phyloP scores from a whole-genome alignment of 2,888 invertebrate species.

The Dioctria linearis region DNA sequence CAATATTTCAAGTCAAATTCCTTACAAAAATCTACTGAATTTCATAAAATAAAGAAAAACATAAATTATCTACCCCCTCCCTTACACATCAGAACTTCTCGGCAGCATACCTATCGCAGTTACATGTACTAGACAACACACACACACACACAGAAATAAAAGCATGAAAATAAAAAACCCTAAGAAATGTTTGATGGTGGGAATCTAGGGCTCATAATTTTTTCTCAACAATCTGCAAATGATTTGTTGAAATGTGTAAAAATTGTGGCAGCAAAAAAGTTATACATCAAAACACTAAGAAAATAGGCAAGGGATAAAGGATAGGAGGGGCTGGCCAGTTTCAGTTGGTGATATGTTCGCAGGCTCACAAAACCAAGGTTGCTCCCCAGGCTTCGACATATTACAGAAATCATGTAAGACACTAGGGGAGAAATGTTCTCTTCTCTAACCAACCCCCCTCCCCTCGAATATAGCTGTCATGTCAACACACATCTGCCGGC shows the following conservation, averaged over 20 bases:
- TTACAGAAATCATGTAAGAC: conserved; percentile 26
- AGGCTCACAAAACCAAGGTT: neutral
- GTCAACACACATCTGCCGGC: conserved; percentile 37
- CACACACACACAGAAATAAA: neutral
- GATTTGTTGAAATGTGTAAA: conserved; percentile 52
- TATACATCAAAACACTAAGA: conserved; percentile 24
- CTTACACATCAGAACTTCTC: neutral
- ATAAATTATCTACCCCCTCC: conserved; percentile 7
- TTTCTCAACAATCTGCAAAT: conserved; percentile 48
- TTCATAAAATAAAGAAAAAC: neutral
- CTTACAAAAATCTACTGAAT: conserved; percentile 10
- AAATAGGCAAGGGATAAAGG: neutral
- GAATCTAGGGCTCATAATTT: conserved; percentile 18
- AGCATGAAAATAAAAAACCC: neutral
- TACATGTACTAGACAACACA: no score
- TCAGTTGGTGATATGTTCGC: neutral
- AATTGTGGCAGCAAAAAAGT: conserved; percentile 44
- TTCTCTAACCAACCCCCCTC: neutral
- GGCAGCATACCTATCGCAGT: neutral
- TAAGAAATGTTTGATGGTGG: neutral
- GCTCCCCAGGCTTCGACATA: conserved; percentile 1
- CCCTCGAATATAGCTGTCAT: conserved; percentile 35
- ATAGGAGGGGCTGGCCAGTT: neutral
- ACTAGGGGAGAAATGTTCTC: neutral
- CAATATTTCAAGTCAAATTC: no score